A percentile compares a stretch with the other conserved stretches of the same genome.
These are phyloP conservation scores for Poeciliopsis prolifica DNA, from an alignment of 2,113 vertebrate species.

Conservation along the genomic window DNA sequence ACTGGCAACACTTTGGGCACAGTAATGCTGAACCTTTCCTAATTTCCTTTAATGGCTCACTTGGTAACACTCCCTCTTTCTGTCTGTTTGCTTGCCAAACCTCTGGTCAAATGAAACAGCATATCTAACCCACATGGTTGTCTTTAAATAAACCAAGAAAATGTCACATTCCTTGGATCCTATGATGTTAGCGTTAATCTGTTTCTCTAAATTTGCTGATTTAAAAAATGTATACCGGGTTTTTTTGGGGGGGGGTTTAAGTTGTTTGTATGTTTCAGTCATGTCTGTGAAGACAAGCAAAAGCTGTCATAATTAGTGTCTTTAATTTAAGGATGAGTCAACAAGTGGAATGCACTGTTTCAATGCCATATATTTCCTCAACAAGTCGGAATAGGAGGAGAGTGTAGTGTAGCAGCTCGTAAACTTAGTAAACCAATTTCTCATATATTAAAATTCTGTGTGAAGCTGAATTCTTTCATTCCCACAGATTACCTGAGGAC, in stretches of 20 bases:
- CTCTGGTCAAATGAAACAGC: constrained; percentile 62
- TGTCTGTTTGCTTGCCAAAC: constrained; percentile 42
- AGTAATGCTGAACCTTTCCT: constrained; percentile 31
- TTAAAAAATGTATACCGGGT: constrained; percentile 18
- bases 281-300: constrained; percentile 24
- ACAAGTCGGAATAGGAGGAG: no score
- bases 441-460: no score
- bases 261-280: constrained; percentile 10
- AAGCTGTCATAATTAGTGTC: no score
- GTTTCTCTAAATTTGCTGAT: constrained; percentile 52
- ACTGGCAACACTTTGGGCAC: constrained; percentile 38
- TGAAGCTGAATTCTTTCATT: no score
- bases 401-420: no score
- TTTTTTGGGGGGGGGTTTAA: background rate
- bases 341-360: no score
- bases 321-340: no score
- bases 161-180: constrained; percentile 50
- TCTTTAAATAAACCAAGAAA: constrained; percentile 63
- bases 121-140: constrained; percentile 61
- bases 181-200: constrained; percentile 52
- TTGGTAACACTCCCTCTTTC: background rate
- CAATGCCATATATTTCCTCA: no score
- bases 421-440: no score
- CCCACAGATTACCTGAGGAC: no score
- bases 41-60: background rate